Base-by-base conservation (phyloP, 2,888 invertebrate genomes). In the Drosophila putrida region DNA sequence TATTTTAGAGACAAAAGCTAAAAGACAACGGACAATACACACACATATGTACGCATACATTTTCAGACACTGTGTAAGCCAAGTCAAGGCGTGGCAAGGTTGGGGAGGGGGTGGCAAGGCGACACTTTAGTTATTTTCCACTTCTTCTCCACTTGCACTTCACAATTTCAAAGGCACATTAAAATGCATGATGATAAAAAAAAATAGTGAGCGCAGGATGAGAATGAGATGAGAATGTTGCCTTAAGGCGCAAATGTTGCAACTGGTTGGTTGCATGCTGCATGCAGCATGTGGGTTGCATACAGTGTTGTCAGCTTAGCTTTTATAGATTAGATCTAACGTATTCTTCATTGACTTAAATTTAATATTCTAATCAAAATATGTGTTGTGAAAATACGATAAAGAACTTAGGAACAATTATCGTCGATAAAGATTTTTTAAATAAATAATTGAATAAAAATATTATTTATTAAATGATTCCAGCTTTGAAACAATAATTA, bases 131-230 rank as follows among this genome's bases (percentile, higher is more conserved):
- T 83, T 87, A 83, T 83, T 87, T 83, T 83, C 85, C 85, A 83
- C 88, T 83, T 88, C 88, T 85, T 69, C 76, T 77, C 64, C 67
- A 69, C 59, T 76, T 78, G 84, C 86, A 70, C 88, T 83, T 83
- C 86, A 85, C 82, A 76, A 78, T 85, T 85, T 82, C 84, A 85
- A 84, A 85, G 88, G 82, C 88, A 82, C 84, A 85, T 88, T 83
- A 83, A 83, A 85, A 84, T 83, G 83, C 85, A 88, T 78, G 69
- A 79, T 75, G 82, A 78, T 82, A 75, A 75, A 75, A 75, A 75
- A 20, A 20, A 20, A 20, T 20, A 20, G 49, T 53, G 66, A 49
- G 54, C 54, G 8, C 51, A 65, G 71, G 81, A 75, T 58, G 64
- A 53, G 49, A 57, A 55, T 36, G 44, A 57, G 53, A 36, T 51